These are phyloP conservation scores for Polydrusus cervinus DNA, from an alignment of 2,888 invertebrate genomes.

Conservation along the genomic window DNA sequence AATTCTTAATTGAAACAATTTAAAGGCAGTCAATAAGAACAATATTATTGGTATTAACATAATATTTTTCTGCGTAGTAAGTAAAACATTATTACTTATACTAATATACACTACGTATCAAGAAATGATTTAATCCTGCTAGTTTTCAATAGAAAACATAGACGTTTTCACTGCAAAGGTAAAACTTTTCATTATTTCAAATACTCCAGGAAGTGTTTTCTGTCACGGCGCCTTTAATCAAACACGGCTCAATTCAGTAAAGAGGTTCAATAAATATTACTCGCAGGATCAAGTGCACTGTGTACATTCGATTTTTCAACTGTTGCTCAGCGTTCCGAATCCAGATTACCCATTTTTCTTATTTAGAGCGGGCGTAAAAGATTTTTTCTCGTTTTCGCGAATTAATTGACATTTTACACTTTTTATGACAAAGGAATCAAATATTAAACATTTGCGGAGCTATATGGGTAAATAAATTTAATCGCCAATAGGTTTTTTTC, in stretches of 20 bases:
- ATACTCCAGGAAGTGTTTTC: not conserved
- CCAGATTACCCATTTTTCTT: constrained; percentile 31
- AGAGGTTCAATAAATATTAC: constrained; percentile 6
- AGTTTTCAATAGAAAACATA: not conserved
- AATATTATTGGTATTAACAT: too few species aligned
- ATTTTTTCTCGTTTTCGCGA: too few species aligned
- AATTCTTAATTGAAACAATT: too few species aligned
- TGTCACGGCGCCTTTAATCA: not conserved
- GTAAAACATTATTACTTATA: not conserved
- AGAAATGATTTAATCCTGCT: not conserved
- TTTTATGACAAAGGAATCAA: not conserved
- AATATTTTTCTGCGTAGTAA: too few species aligned
- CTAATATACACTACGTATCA: not conserved
- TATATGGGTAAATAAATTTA: too few species aligned
- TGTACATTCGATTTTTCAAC: constrained; percentile 42
- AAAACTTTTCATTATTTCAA: not conserved
- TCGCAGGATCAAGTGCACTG: constrained; percentile 13
- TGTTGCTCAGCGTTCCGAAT: constrained; percentile 33
- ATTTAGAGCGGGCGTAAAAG: not conserved
- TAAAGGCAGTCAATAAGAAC: too few species aligned
- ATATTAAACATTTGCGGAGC: too few species aligned
- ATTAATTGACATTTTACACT: too few species aligned
- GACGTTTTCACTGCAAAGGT: not conserved
- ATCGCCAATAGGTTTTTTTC: too few species aligned
- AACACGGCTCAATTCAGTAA: not conserved